Percentiles rank a stretch among this genome's conserved stretches.
Evolutionary conservation across 2,888 invertebrate genomes (phyloP).

Genomic region (Drosophila robusta): DNA sequence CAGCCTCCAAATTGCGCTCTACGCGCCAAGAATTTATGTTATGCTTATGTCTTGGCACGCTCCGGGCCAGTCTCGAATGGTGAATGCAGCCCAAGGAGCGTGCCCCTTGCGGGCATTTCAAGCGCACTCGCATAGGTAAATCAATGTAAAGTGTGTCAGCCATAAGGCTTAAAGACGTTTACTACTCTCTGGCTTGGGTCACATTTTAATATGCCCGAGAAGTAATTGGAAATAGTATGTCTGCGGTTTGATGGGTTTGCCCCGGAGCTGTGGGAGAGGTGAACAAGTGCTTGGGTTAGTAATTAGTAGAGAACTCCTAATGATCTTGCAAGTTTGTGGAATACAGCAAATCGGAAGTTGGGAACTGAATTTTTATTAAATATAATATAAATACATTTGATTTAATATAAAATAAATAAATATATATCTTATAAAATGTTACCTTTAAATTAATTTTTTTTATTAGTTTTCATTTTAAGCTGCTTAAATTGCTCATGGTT

Average conservation of each 20-base stretch:
- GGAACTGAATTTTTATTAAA: neutral
- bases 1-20: slow-evolving; percentile 55
- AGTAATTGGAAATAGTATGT: slow-evolving; percentile 2
- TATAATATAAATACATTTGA: neutral
- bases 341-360: neutral
- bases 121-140: slow-evolving; percentile 31
- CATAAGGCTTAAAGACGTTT: slow-evolving; percentile 22
- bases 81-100: slow-evolving; percentile 30
- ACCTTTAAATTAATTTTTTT: no score
- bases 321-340: neutral
- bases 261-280: neutral
- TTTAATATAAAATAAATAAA: neutral
- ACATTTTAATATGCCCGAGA: slow-evolving; percentile 14
- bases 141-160: slow-evolving; percentile 67
- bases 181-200: slow-evolving; percentile 24
- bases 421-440: no score
- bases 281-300: neutral
- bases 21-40: slow-evolving; percentile 41
- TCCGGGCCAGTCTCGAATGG: slow-evolving; percentile 42
- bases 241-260: neutral
- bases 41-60: slow-evolving; percentile 65
- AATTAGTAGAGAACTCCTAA: slow-evolving; percentile 11
- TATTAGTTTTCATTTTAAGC: neutral
- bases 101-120: slow-evolving; percentile 47
- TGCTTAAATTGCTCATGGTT: no score